A percentile compares a stretch with the other conserved stretches of the same genome.
Conservation (phyloP, 2,113 vertebrate species). For the Bettongia penicillata region DNA sequence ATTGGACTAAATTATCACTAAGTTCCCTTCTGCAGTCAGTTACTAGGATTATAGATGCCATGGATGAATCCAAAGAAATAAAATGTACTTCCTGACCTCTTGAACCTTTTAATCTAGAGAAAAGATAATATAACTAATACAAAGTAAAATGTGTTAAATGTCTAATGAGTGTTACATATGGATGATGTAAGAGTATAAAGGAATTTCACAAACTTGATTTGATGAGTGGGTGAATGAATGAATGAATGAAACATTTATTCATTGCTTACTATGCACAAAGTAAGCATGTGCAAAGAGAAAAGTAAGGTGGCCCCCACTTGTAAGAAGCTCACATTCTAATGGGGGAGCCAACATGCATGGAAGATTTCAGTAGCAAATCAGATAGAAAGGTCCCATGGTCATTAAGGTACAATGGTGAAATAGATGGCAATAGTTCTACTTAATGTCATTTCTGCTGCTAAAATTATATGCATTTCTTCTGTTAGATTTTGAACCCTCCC, state of each 20-base stretch:
- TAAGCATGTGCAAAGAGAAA: background rate
- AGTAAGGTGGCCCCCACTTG: background rate
- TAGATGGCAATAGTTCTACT: background rate
- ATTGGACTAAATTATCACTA: background rate
- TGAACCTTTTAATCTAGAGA: background rate
- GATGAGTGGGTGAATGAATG: background rate
- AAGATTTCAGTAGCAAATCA: background rate
- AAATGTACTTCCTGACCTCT: background rate
- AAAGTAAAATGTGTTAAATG: background rate
- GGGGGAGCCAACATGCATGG: background rate
- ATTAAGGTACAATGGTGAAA: background rate
- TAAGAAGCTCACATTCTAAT: background rate
- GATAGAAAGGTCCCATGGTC: background rate
- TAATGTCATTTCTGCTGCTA: background rate
- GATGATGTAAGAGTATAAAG: background rate
- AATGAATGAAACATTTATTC: background rate
- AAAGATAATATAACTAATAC: background rate
- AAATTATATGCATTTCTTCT: background rate
- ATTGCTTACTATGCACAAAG: background rate
- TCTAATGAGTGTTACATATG: background rate
- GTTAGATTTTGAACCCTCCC: background rate
- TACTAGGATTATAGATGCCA: background rate
- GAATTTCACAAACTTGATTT: background rate
- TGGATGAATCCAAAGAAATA: background rate
- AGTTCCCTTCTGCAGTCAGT: background rate